Evolutionary conservation across 2,888 invertebrate genomes (phyloP).

Genomic region (Leucophenga montana): DNA sequence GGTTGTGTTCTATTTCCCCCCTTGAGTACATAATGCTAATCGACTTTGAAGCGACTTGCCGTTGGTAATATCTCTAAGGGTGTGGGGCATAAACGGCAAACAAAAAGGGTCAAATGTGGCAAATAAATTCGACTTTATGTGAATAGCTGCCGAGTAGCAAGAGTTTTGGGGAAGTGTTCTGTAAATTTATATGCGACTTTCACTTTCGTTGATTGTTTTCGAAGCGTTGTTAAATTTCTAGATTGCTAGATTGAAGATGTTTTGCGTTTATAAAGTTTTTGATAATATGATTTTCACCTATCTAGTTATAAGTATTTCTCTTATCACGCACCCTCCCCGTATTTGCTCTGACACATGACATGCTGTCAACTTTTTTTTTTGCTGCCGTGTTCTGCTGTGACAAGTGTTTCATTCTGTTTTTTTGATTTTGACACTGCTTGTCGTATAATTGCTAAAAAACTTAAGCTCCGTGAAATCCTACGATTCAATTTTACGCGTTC

Average conservation of each 20-base stretch:
- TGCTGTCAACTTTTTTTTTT: neutral
- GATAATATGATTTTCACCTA: neutral
- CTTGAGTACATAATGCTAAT: conserved; percentile 59
- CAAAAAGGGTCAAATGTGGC: conserved; percentile 69
- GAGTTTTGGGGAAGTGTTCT: conserved; percentile 48
- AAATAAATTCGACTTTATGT: conserved; percentile 72
- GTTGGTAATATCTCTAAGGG: conserved; percentile 18
- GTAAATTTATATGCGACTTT: conserved; percentile 30
- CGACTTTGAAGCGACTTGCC: conserved; percentile 60
- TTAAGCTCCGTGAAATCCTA: conserved; percentile 73
- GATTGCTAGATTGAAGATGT: neutral
- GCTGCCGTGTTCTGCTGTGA: conserved; percentile 39
- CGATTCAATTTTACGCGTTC: conserved; percentile 73
- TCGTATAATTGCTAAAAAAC: conserved; percentile 68
- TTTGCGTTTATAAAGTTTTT: conserved; percentile 52
- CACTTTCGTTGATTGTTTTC: conserved; percentile 10
- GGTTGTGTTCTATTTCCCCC: conserved; percentile 27
- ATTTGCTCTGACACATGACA: conserved; percentile 27
- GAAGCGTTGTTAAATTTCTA: too few species aligned
- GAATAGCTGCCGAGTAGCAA: conserved; percentile 46
- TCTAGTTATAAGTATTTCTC: conserved; percentile 26
- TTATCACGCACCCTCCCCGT: conserved; percentile 59
- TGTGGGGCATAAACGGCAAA: conserved; percentile 37
- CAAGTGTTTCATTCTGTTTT: conserved; percentile 59
- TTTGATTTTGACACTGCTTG: conserved; percentile 32